These are phyloP conservation scores for Dicrostonyx torquatus DNA, from an alignment of 2,797 vertebrate genomes.

Conservation along the genomic window DNA sequence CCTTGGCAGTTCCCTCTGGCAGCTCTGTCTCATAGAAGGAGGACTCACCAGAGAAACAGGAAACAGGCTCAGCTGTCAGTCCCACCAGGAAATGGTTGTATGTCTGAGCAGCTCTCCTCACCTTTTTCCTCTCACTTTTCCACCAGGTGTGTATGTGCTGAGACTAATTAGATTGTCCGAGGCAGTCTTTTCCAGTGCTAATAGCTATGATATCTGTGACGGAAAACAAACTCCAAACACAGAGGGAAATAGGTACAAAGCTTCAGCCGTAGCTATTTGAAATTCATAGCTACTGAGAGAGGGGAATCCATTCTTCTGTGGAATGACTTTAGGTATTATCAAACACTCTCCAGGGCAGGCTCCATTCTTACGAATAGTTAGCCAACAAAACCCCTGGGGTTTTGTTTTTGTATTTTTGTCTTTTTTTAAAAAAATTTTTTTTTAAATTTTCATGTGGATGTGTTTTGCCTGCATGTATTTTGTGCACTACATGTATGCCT, in stretches of 20 bases:
- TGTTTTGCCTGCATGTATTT: not conserved
- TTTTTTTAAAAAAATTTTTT: not conserved
- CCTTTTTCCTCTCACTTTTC: conserved; percentile 27
- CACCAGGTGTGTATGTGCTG: not conserved
- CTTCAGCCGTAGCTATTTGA: not conserved
- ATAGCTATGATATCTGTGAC: not conserved
- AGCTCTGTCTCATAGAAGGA: not conserved
- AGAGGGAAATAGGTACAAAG: not conserved
- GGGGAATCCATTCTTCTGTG: not conserved
- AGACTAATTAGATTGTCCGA: not conserved
- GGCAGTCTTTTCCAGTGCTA: not conserved
- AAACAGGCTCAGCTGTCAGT: not conserved
- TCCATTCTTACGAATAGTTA: not conserved
- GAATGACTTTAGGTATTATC: too few relatives aligned
- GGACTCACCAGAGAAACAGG: not conserved
- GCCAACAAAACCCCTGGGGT: not conserved
- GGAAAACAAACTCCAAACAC: not conserved
- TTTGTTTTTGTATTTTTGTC: not conserved
- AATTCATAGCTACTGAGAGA: too few relatives aligned
- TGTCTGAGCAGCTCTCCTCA: conserved; percentile 14
- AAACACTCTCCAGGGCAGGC: not conserved
- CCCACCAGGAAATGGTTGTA: not conserved
- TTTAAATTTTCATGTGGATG: not conserved
- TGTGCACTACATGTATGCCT: too few relatives aligned
- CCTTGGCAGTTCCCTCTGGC: not conserved